A percentile compares a stretch with the other conserved stretches of the same genome.
phyloP scores from a whole-genome alignment of 2,113 vertebrate species.

The Merops nubicus region DNA sequence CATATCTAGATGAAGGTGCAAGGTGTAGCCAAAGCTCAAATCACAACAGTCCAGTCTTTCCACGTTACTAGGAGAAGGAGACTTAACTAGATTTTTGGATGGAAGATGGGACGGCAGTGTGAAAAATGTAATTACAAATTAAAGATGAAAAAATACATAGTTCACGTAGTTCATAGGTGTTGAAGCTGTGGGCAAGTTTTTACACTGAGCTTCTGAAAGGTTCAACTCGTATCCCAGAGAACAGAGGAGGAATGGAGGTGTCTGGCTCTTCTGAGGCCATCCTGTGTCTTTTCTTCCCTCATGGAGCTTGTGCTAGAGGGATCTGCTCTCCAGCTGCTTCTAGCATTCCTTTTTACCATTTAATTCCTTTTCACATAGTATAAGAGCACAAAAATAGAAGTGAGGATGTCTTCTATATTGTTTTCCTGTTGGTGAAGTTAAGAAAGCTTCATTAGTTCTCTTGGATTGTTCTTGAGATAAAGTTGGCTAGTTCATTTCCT shows the following conservation, averaged over 20 bases:
- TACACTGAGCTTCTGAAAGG: background rate
- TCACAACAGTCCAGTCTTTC: background rate
- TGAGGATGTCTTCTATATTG: background rate
- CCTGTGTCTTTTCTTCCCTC: background rate
- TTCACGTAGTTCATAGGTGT: background rate
- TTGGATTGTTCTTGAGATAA: background rate
- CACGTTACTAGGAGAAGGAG: background rate
- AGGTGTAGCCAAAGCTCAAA: background rate
- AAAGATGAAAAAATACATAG: background rate
- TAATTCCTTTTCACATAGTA: background rate
- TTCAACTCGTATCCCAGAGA: background rate
- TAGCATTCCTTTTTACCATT: background rate
- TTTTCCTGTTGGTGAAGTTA: background rate
- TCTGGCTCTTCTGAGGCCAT: background rate
- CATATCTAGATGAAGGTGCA: background rate
- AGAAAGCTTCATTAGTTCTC: background rate
- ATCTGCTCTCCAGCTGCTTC: background rate
- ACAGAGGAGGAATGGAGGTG: background rate
- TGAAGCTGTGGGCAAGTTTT: background rate
- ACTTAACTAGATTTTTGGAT: background rate
- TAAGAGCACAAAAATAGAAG: background rate
- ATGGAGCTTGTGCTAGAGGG: background rate
- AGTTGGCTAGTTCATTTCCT: background rate
- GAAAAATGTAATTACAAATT: background rate
- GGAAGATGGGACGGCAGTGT: background rate